A percentile compares a stretch with the other conserved stretches of the same genome.
phyloP scores from a whole-genome alignment of 92 coral and sea anemone genomes.

The Parazoanthus swiftii region DNA sequence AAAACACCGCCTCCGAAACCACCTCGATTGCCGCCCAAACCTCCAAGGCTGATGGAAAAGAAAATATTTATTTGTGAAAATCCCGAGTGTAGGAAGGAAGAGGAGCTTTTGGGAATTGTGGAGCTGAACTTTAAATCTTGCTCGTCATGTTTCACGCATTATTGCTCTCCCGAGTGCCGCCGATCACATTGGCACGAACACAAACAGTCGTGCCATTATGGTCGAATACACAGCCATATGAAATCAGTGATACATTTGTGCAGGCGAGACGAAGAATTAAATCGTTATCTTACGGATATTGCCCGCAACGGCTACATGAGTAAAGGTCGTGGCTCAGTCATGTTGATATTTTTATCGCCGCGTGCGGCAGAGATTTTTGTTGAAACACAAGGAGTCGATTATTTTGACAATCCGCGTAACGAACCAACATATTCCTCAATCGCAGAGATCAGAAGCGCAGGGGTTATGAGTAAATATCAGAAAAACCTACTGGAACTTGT shows the following conservation, averaged over 20 bases:
- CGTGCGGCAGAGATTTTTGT: conserved; percentile 93
- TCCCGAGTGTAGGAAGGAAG: conserved; percentile 85
- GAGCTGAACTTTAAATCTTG: conserved; percentile 95
- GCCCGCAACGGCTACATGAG: conserved; percentile 73
- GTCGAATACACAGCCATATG: conserved; percentile 88
- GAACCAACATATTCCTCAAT: conserved; percentile 87
- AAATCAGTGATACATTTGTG: conserved; percentile 74
- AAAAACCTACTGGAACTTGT: conserved; percentile 68
- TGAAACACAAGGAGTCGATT: conserved; percentile 71
- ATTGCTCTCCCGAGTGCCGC: conserved; percentile 91
- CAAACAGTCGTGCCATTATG: conserved; percentile 80
- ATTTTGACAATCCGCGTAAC: conserved; percentile 75
- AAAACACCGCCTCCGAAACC: conserved; percentile 93
- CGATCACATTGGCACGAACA: conserved; percentile 88
- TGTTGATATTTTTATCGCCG: conserved; percentile 89
- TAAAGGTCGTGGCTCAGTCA: conserved; percentile 94
- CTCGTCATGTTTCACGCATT: conserved; percentile 94
- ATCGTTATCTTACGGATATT: conserved; percentile 68
- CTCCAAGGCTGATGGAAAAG: conserved; percentile 94
- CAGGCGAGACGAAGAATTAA: conserved; percentile 57
- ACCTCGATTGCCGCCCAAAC: conserved; percentile 90
- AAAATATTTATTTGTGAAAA: conserved; percentile 88
- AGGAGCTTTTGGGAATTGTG: conserved; percentile 90
- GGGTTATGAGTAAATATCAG: conserved; percentile 83
- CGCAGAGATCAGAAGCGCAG: conserved; percentile 73